Evolutionary conservation across 2,113 vertebrate genomes (phyloP).

Genomic region (Budorcas taxicolor): DNA sequence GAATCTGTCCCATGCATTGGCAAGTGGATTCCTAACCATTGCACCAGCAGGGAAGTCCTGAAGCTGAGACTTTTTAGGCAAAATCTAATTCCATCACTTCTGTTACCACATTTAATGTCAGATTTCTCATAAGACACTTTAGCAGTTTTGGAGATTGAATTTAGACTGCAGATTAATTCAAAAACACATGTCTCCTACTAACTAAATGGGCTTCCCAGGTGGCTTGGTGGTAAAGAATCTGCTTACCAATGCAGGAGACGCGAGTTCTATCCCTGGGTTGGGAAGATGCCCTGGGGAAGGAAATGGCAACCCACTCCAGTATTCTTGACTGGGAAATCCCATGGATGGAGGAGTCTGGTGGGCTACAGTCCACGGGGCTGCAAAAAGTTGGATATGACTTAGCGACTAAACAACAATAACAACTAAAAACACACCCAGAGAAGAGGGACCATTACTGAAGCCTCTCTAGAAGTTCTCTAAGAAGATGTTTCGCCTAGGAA

Average conservation of each 20-base stretch:
- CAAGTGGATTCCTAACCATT: background rate
- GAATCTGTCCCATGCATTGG: background rate
- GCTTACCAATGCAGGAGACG: background rate
- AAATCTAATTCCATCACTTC: background rate
- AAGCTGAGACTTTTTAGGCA: conserved; percentile 9
- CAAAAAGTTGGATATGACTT: background rate
- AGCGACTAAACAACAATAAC: background rate
- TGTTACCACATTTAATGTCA: conserved; percentile 17
- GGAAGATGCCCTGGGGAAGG: background rate
- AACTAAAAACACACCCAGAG: background rate
- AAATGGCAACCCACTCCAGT: background rate
- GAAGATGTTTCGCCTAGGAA: background rate
- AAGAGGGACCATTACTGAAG: background rate
- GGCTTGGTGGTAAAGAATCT: background rate
- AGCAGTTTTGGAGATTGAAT: background rate
- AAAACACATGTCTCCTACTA: background rate
- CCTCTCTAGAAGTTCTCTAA: background rate
- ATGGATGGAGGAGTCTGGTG: background rate
- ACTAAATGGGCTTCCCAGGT: background rate
- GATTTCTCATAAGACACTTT: background rate
- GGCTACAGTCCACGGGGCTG: background rate
- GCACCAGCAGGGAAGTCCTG: background rate
- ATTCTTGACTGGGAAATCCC: background rate
- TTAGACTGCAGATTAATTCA: conserved; percentile 7
- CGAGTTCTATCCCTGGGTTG: background rate